Percentiles rank a stretch among this genome's conserved stretches.
These are phyloP conservation scores for Drosophila colorata DNA, from an alignment of 2,888 invertebrate genomes.

Conservation along the genomic window DNA sequence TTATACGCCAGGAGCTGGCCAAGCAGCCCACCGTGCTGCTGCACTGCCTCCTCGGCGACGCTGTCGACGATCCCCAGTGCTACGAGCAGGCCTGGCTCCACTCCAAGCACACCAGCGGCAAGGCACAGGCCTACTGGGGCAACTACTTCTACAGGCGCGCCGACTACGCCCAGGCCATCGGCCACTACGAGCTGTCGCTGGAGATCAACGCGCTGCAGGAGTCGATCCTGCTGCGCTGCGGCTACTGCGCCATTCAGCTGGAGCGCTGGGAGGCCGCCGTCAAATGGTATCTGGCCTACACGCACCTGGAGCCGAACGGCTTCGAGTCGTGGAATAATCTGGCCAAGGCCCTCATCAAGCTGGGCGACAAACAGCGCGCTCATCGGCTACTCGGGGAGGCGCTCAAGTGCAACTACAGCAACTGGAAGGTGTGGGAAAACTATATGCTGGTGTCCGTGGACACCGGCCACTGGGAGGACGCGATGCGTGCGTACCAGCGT, in stretches of 20 bases:
- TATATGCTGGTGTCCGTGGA: constrained; percentile 94
- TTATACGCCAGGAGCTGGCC: constrained; percentile 92
- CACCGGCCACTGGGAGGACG: constrained; percentile 93
- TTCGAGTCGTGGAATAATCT: constrained; percentile 99
- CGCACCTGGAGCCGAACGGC: constrained; percentile 93
- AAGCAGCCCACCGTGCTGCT: constrained; percentile 93
- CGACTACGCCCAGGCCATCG: constrained; percentile 91
- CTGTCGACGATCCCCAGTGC: constrained; percentile 90
- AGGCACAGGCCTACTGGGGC: constrained; percentile 96
- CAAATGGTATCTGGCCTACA: constrained; percentile 93
- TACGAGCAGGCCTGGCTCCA: constrained; percentile 97
- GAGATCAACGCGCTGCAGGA: constrained; percentile 95
- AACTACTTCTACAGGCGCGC: constrained; percentile 91
- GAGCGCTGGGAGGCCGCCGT: constrained; percentile 94
- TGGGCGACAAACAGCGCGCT: constrained; percentile 94
- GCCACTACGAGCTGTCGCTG: constrained; percentile 92
- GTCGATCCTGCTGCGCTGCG: constrained; percentile 93
- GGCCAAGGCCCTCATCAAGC: constrained; percentile 95
- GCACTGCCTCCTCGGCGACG: constrained; percentile 96
- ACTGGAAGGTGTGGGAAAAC: constrained; percentile 98
- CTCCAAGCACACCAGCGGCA: constrained; percentile 91
- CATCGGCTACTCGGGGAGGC: constrained; percentile 95
- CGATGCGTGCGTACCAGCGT: constrained; percentile 93
- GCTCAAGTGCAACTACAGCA: constrained; percentile 95
- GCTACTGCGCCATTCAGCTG: constrained; percentile 92